Percentiles rank a stretch among this genome's conserved stretches.
Conservation (phyloP, 1,140 invertebrate species). For the Eupeodes corollae region DNA sequence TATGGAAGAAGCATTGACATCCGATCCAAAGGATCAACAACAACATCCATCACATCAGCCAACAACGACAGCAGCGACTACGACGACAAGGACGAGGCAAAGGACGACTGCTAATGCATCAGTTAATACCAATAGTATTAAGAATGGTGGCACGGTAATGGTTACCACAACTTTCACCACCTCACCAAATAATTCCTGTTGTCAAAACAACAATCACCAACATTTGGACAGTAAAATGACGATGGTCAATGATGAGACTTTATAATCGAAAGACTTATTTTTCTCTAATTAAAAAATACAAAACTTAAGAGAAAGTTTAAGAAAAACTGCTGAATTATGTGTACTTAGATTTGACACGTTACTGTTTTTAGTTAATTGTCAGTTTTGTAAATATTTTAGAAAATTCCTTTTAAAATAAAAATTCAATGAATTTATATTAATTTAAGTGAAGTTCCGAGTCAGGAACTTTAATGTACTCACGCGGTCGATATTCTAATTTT, state of each 20-base stretch:
- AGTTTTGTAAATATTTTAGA: too few species aligned
- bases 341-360: too few species aligned
- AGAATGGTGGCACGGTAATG: conserved; percentile 11
- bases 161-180: conserved; percentile 15
- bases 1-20: conserved; percentile 21
- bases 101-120: conserved; percentile 1
- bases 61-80: background rate
- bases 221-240: conserved; percentile 16
- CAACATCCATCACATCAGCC: conserved; percentile 2
- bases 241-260: conserved; percentile 29
- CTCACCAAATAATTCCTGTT: conserved; percentile 5
- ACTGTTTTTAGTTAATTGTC: too few species aligned
- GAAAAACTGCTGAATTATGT: too few species aligned
- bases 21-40: background rate
- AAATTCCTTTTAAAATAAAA: too few species aligned
- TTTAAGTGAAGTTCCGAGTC: too few species aligned
- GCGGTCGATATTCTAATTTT: too few species aligned
- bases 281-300: too few species aligned
- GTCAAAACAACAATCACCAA: conserved; percentile 7
- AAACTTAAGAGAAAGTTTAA: too few species aligned
- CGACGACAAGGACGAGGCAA: conserved; percentile 1
- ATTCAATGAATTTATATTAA: too few species aligned
- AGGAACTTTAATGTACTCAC: too few species aligned
- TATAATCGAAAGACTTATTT: conserved; percentile 11
- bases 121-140: conserved; percentile 3